phyloP scores from a whole-genome alignment of 2,888 invertebrate species.

The Aproaerema taeniolella region DNA sequence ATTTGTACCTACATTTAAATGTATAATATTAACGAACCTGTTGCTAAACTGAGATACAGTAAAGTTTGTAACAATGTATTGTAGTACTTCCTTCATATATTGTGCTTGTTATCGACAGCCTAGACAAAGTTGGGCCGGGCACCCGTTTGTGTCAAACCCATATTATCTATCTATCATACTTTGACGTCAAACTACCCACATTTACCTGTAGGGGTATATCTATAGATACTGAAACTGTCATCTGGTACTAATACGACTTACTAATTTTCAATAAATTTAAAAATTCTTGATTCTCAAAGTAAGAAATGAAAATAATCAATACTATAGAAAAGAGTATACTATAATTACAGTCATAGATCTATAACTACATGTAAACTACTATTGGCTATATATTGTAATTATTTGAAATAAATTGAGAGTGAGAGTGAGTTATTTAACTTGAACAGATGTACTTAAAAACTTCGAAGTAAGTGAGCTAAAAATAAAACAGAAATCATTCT shows the following conservation, averaged over 20 bases:
- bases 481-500: neutral
- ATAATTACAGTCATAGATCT: neutral
- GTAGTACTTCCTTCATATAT: too few species aligned
- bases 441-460: neutral
- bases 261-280: neutral
- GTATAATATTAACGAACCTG: too few species aligned
- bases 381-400: neutral
- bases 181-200: too few species aligned
- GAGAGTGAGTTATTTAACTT: neutral
- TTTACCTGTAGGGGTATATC: too few species aligned
- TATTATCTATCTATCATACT: neutral
- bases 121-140: conserved; percentile 1
- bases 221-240: neutral
- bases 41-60: too few species aligned
- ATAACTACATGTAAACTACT: neutral
- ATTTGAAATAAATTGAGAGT: neutral
- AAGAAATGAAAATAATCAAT: neutral
- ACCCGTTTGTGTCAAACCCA: neutral
- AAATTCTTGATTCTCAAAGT: neutral
- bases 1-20: too few species aligned
- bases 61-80: too few species aligned
- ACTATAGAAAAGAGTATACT: neutral
- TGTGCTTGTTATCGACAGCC: conserved; percentile 1
- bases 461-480: neutral
- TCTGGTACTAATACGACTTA: neutral